Base-by-base conservation (phyloP, 2,113 vertebrate genomes). In the Scortum barcoo region DNA sequence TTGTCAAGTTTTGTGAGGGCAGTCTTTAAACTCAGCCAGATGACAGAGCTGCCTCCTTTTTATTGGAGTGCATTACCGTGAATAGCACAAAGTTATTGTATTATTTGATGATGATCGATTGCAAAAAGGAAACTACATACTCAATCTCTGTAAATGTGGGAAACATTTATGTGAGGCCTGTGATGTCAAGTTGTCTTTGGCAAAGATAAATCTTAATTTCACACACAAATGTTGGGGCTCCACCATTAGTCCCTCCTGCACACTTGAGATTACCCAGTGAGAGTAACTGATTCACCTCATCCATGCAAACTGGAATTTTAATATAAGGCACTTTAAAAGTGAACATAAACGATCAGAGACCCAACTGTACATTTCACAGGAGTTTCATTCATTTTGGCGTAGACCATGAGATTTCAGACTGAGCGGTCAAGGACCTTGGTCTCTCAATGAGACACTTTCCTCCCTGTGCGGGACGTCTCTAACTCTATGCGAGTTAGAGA, bases 381-480 rank as follows among this genome's bases (percentile, higher is more conserved):
- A 14, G 19, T 68, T 40, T 56, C 5, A 65, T 46, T 20, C 14
- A 38, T 38, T 24, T 62, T 26, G 56, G 63, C 60, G 40, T n/a
- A 28, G n/a, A 57, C 51, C 30, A 40, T 28, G n/a, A 38, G 8
- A 16, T 36, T 13, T 7, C n/a, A 30, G 19, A 38, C 26, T 54
- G 24, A 13, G 75, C 3, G 1, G 16, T 60, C 28, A 56, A 48
- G 51, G 28, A 36, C 62, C 33, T 22, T 50, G 22, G 63, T 76
- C 72, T 74, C 72, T 38, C 44, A 44, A 22, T 58, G 42, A 68
- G 42, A 71, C 20, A 38, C 38, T 71, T 57, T 12, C 33, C 19
- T 24, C 14, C 30, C 28, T 40, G 28, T 33, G 28, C 11, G 10
- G 28, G 28, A 36, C 40, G 22, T n/a, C 38, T 26, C 22, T 50